Percentiles rank a stretch among this genome's conserved stretches.
phyloP scores from a whole-genome alignment of 2,888 invertebrate species.

The Mythimna lalbum region DNA sequence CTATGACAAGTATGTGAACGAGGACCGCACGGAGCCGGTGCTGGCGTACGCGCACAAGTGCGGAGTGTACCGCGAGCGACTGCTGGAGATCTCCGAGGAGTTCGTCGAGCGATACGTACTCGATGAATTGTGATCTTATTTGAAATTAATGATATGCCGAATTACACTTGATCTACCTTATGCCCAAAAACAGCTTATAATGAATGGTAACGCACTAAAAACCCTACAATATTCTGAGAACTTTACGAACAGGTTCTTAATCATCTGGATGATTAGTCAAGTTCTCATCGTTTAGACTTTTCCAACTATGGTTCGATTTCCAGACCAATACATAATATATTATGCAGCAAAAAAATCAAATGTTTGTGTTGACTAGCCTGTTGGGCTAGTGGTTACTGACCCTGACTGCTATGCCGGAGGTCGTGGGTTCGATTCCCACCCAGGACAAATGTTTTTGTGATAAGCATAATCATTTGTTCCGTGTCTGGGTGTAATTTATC shows the following conservation, averaged over 20 bases:
- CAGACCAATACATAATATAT: too few relatives aligned
- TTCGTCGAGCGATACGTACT: conserved; percentile 74
- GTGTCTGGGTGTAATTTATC: too few relatives aligned
- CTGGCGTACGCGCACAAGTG: conserved; percentile 64
- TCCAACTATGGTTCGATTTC: not conserved
- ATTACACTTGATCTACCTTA: not conserved
- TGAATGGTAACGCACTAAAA: not conserved
- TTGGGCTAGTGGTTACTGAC: too few relatives aligned
- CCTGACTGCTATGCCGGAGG: too few relatives aligned
- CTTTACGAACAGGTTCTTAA: not conserved
- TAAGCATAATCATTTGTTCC: too few relatives aligned
- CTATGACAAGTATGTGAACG: conserved; percentile 59
- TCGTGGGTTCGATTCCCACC: too few relatives aligned
- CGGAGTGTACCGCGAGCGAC: conserved; percentile 66
- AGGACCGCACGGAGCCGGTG: conserved; percentile 71
- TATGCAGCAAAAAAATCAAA: too few relatives aligned
- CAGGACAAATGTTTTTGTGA: too few relatives aligned
- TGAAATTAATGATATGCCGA: not conserved
- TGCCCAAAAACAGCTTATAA: conserved; percentile 1
- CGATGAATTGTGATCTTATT: conserved; percentile 25
- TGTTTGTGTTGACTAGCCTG: not conserved
- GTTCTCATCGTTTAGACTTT: not conserved
- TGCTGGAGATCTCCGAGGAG: conserved; percentile 76
- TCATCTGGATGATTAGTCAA: too few relatives aligned
- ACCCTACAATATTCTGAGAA: not conserved